Evolutionary conservation across 2,888 invertebrate genomes (phyloP).

Genomic region (Machimus rusticus): DNA sequence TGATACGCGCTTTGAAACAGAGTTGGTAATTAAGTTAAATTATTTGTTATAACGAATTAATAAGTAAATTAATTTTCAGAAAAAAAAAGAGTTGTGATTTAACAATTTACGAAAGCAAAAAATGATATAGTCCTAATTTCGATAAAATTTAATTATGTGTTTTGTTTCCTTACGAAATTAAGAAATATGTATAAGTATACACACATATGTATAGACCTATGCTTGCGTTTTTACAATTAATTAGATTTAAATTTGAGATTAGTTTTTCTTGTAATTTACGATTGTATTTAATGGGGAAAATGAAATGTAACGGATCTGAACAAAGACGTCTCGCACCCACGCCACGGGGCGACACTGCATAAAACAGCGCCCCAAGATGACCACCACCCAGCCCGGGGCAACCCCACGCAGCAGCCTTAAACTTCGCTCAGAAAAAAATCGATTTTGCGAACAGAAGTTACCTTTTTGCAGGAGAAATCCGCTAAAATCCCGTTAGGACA

Average conservation of each 20-base stretch:
- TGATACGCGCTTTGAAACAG: too few species aligned
- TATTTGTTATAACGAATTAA: too few species aligned
- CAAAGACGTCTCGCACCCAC: background rate
- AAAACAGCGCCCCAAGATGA: background rate
- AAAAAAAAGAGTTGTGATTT: too few species aligned
- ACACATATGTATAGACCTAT: too few species aligned
- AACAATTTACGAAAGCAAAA: too few species aligned
- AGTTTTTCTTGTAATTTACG: background rate
- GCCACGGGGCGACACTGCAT: background rate
- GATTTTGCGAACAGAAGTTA: constrained; percentile 32
- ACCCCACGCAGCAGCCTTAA: background rate
- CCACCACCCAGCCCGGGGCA: background rate
- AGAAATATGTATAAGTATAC: too few species aligned
- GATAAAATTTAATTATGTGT: too few species aligned
- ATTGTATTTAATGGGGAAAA: background rate
- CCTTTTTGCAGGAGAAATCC: constrained; percentile 38
- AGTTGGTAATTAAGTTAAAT: too few species aligned
- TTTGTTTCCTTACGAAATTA: too few species aligned
- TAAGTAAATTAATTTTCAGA: too few species aligned
- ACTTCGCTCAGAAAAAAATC: constrained; percentile 19
- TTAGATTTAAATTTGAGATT: background rate
- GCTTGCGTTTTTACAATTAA: background rate
- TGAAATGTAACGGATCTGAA: background rate
- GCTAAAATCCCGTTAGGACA: constrained; percentile 30
- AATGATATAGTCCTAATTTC: too few species aligned